A percentile compares a stretch with the other conserved stretches of the same genome.
phyloP scores from a whole-genome alignment of 37 sponge, comb jelly and placozoan species.

The Diacarnus erythraeanus region DNA sequence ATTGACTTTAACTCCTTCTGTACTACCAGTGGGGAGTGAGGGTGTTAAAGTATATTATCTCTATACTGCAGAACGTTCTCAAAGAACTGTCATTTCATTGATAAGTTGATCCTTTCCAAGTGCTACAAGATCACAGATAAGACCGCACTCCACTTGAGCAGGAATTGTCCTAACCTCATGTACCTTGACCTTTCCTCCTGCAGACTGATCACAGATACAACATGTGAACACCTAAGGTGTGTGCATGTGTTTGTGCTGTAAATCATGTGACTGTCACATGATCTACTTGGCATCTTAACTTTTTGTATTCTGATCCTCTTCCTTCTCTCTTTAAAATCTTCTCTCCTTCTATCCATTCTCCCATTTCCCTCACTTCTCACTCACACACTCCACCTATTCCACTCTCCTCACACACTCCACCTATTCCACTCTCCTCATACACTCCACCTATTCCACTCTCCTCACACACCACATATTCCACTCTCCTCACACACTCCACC shows the following conservation, averaged over 20 bases:
- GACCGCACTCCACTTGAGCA: slow-evolving; percentile 51
- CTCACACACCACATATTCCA: too few relatives aligned
- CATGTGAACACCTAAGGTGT: slow-evolving; percentile 67
- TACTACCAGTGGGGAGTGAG: too few relatives aligned
- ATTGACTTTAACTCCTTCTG: too few relatives aligned
- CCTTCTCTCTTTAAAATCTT: not conserved
- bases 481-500: too few relatives aligned
- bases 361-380: not conserved
- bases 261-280: not conserved
- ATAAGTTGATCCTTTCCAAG: slow-evolving; percentile 70
- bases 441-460: too few relatives aligned
- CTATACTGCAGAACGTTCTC: slow-evolving; percentile 62
- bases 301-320: not conserved
- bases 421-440: too few relatives aligned
- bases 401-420: too few relatives aligned
- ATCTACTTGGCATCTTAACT: not conserved
- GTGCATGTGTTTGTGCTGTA: slow-evolving; percentile 3
- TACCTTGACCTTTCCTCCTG: slow-evolving; percentile 83
- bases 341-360: not conserved
- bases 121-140: slow-evolving; percentile 79
- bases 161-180: slow-evolving; percentile 64
- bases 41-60: too few relatives aligned
- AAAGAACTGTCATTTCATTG: slow-evolving; percentile 80
- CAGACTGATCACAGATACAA: slow-evolving; percentile 56
- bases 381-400: not conserved